Evolutionary conservation across 2,113 vertebrate species (phyloP).

Genomic region (Typhlomys cinereus): DNA sequence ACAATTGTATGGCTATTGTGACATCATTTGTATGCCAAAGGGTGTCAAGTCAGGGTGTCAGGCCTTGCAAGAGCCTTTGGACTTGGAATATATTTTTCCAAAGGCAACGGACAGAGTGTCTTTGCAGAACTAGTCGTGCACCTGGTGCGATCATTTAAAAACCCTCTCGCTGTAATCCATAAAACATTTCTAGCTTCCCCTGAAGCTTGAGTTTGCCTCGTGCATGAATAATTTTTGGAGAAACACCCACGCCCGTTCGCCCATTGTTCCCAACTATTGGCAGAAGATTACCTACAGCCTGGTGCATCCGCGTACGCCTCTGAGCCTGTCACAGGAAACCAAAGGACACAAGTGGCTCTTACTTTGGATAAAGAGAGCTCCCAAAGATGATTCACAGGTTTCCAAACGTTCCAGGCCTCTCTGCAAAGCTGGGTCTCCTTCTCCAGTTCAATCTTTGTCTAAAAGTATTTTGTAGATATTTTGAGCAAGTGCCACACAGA

Average conservation of each 20-base stretch:
- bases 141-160: slow-evolving; percentile 75
- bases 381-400: slow-evolving; percentile 52
- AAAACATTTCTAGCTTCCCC: slow-evolving; percentile 75
- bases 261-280: slow-evolving; percentile 57
- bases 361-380: slow-evolving; percentile 68
- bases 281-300: slow-evolving; percentile 54
- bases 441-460: slow-evolving; percentile 41
- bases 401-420: slow-evolving; percentile 7
- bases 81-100: slow-evolving; percentile 72
- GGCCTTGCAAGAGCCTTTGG: slow-evolving; percentile 70
- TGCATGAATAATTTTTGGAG: slow-evolving; percentile 76
- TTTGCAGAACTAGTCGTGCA: slow-evolving; percentile 62
- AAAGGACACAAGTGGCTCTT: slow-evolving; percentile 61
- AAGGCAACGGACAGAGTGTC: slow-evolving; percentile 67
- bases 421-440: slow-evolving; percentile 9
- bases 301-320: not conserved
- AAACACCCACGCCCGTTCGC: slow-evolving; percentile 59
- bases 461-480: slow-evolving; percentile 34
- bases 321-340: slow-evolving; percentile 54
- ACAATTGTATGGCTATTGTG: slow-evolving; percentile 72
- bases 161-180: slow-evolving; percentile 75
- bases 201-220: slow-evolving; percentile 71
- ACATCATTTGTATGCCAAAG: slow-evolving; percentile 52
- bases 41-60: slow-evolving; percentile 57
- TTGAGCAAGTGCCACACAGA: slow-evolving; percentile 53